Evolutionary conservation across 2,113 vertebrate genomes (phyloP).

Genomic region (Talpa occidentalis): DNA sequence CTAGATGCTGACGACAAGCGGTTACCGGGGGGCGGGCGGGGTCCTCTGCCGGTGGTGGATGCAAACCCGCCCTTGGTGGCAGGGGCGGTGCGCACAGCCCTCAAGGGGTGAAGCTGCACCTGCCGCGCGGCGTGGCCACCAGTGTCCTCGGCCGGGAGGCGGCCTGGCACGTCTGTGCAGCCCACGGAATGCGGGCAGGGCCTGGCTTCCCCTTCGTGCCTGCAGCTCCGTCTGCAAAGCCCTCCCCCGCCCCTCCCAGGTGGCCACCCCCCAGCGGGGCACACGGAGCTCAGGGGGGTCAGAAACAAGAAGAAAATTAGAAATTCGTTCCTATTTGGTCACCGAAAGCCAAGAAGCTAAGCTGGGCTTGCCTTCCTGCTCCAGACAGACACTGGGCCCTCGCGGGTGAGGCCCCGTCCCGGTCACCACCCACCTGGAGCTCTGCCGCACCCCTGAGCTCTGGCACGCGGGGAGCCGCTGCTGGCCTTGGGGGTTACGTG

Average conservation of each 20-base stretch:
- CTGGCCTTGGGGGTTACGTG: background rate
- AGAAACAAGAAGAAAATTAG: background rate
- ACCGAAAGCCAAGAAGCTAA: background rate
- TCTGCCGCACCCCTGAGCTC: no score
- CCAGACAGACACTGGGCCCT: constrained; percentile 35
- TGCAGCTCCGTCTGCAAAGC: background rate
- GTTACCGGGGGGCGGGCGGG: background rate
- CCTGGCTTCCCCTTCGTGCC: background rate
- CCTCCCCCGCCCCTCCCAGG: accelerated
- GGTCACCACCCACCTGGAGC: no score
- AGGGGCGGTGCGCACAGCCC: background rate
- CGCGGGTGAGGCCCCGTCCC: background rate
- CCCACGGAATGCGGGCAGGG: background rate
- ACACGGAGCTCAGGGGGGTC: no score
- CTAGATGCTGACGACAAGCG: background rate
- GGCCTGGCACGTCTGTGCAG: background rate
- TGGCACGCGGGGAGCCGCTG: accelerated
- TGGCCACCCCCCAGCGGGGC: accelerated
- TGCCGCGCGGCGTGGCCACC: no score
- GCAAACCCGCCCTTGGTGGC: background rate
- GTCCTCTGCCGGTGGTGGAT: background rate
- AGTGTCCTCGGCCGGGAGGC: no score
- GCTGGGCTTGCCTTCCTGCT: background rate
- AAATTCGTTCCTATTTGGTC: background rate
- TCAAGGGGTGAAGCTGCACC: background rate